Conservation (phyloP, 2,797 vertebrate species). For the Dermochelys coriacea region DNA sequence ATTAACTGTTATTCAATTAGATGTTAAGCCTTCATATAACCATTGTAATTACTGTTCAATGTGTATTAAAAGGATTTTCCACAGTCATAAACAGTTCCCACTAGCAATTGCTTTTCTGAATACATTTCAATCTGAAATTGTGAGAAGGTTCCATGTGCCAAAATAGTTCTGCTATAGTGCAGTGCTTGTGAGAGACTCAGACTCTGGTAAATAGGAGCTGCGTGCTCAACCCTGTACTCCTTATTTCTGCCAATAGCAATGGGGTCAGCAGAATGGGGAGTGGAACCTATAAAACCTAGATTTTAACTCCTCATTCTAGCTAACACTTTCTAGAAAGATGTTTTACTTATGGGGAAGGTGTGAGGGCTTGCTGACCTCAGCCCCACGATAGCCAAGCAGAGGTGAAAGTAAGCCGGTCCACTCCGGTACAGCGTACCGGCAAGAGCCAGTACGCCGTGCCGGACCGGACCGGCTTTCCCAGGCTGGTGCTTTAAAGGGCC, state of each 20-base stretch:
- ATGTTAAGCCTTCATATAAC: not conserved
- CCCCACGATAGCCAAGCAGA: not conserved
- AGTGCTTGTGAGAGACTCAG: not conserved
- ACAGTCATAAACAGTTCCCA: not conserved
- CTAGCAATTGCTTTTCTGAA: not conserved
- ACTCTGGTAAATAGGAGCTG: not conserved
- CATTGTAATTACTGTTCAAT: not conserved
- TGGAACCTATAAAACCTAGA: fast-evolving
- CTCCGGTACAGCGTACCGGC: too few species aligned
- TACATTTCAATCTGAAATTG: not conserved
- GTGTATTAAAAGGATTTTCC: not conserved
- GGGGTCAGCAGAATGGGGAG: fast-evolving
- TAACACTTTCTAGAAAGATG: not conserved
- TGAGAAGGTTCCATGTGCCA: not conserved
- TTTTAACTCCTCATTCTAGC: too few species aligned
- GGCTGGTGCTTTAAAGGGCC: too few species aligned
- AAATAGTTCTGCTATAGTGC: not conserved
- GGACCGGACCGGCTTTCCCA: too few species aligned
- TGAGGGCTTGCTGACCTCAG: not conserved
- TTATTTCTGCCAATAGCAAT: fast-evolving
- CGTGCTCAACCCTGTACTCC: not conserved
- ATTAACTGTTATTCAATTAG: not conserved
- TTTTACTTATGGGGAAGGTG: not conserved
- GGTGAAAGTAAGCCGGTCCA: too few species aligned
- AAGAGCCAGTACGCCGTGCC: too few species aligned